These are phyloP conservation scores for Eucidaris tribuloides DNA, from an alignment of 35 echinoderm and acorn worm genomes.

Conservation along the genomic window DNA sequence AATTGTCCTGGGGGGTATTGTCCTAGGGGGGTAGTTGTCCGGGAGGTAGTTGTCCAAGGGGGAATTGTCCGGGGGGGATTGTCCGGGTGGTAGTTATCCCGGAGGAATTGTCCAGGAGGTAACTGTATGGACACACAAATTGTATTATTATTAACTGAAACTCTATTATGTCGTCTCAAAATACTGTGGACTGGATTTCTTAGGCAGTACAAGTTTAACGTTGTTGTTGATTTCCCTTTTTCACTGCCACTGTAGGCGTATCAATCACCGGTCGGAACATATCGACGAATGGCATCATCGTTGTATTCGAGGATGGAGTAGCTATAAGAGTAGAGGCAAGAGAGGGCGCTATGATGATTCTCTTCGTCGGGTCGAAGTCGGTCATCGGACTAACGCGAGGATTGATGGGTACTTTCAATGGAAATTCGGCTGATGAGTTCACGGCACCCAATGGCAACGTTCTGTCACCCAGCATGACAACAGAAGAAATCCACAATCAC, in stretches of 20 bases:
- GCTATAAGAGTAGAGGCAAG: background rate
- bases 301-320: background rate
- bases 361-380: background rate
- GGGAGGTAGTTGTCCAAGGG: too few relatives aligned
- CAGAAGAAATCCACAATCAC: slow-evolving; percentile 6
- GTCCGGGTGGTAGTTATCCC: too few relatives aligned
- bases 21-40: too few relatives aligned
- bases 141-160: too few relatives aligned
- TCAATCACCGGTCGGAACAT: background rate
- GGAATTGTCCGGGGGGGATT: too few relatives aligned
- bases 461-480: background rate
- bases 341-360: background rate
- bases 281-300: background rate
- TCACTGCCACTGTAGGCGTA: background rate
- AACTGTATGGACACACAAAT: too few relatives aligned
- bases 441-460: slow-evolving; percentile 3
- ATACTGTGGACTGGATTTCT: too few relatives aligned
- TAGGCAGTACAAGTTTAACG: too few relatives aligned
- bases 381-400: slow-evolving; percentile 7
- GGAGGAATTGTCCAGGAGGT: too few relatives aligned
- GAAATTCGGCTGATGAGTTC: background rate
- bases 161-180: too few relatives aligned
- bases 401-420: slow-evolving; percentile 41
- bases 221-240: too few relatives aligned
- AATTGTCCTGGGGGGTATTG: too few relatives aligned